Evolutionary conservation across 2,888 invertebrate species (phyloP).

Genomic region (Lamellibrachia satsuma): DNA sequence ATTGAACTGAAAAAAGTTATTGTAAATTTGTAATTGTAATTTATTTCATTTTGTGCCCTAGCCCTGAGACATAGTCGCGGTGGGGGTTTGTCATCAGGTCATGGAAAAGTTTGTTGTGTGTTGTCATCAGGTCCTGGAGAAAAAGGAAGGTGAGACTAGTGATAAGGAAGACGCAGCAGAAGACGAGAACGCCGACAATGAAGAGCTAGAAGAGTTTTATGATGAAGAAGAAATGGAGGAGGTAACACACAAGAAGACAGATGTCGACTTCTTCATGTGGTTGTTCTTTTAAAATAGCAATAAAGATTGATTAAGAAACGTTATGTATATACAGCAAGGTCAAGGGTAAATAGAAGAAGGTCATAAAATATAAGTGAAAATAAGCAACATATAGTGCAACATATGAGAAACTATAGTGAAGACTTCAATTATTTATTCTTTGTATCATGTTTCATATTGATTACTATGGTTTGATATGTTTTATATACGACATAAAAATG

Average conservation of each 20-base stretch:
- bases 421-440: too few relatives aligned
- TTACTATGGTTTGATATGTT: too few relatives aligned
- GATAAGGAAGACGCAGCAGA: constrained; percentile 41
- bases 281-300: not conserved
- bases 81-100: not conserved
- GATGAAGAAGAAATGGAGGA: constrained; percentile 40
- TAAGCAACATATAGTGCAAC: too few relatives aligned
- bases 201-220: constrained; percentile 46
- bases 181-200: constrained; percentile 49
- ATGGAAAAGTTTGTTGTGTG: not conserved
- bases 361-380: too few relatives aligned
- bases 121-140: not conserved
- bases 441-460: too few relatives aligned
- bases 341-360: too few relatives aligned
- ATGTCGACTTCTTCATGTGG: constrained; percentile 18
- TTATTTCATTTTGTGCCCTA: not conserved
- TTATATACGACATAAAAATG: too few relatives aligned
- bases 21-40: not conserved
- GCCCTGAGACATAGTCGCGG: not conserved
- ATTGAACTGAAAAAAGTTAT: not conserved
- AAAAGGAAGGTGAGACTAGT: constrained; percentile 45
- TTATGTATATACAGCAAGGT: too few relatives aligned
- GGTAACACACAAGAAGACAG: constrained; percentile 17
- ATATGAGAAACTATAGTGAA: too few relatives aligned
- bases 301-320: too few relatives aligned